phyloP scores from a whole-genome alignment of 2,888 invertebrate genomes.

The Andrena bicolor region DNA sequence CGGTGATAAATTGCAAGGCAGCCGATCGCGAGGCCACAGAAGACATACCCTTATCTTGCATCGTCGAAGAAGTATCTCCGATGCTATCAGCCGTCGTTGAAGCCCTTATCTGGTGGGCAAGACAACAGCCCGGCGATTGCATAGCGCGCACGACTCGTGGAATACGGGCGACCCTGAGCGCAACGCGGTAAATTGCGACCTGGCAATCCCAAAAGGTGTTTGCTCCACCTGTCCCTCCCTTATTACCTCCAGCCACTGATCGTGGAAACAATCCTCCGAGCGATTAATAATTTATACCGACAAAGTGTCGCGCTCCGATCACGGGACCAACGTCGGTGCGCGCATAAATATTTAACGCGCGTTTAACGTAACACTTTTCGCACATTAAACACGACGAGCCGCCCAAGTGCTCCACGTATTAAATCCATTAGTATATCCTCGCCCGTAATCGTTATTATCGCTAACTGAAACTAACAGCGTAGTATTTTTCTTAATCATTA shows the following conservation, averaged over 20 bases:
- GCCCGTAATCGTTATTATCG: background rate
- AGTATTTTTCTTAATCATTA: no score
- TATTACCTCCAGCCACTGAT: conserved; percentile 13
- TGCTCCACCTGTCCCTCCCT: conserved; percentile 49
- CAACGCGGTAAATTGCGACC: conserved; percentile 50
- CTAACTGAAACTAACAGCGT: background rate
- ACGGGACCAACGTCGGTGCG: background rate
- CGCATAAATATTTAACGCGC: conserved; percentile 6
- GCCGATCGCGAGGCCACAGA: conserved; percentile 6
- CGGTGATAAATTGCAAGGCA: background rate
- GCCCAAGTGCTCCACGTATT: background rate
- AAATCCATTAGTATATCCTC: background rate
- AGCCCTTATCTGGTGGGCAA: conserved; percentile 20
- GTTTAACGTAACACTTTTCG: conserved; percentile 6
- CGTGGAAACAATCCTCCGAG: conserved; percentile 38
- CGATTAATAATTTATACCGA: conserved; percentile 30
- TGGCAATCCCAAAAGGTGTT: conserved; percentile 54
- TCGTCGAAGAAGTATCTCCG: conserved; percentile 13
- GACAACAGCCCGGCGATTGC: conserved; percentile 40
- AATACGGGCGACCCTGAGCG: conserved; percentile 57
- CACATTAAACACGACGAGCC: background rate
- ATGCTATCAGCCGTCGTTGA: conserved; percentile 30
- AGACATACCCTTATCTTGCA: conserved; percentile 32
- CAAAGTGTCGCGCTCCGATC: conserved; percentile 5
- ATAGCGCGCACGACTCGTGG: conserved; percentile 8